Base-by-base conservation (phyloP, 2,113 vertebrate genomes). In the Melanostigma gelatinosum region DNA sequence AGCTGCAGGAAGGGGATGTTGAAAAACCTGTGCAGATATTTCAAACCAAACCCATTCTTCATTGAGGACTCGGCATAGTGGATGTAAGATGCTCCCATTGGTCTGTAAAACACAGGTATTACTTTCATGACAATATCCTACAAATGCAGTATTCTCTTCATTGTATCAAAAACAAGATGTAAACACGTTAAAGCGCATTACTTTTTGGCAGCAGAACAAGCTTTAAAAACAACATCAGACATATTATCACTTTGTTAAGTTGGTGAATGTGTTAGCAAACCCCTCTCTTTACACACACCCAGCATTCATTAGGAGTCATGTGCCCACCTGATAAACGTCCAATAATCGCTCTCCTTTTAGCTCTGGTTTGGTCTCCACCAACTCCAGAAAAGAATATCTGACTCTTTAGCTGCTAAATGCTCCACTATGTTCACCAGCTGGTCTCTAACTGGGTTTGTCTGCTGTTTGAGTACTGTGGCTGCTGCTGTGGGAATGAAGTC, bases 1-100 rank as follows among this genome's bases (percentile, higher is more conserved):
- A 99, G 95, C 90, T 99, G 98, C 75, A 99, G 92, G 89, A 99
- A 99, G 4, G 98, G 98, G 85, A 99, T 98, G 89, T 99, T 99
- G 95, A 99, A 98, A 93, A 99, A 99, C 75, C 97, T 95, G 89
- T 99, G 98, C 48, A 99, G 94, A 80, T 99, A 99, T 90, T 99
- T 99, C 66, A 99, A 91, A 64, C 98, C 98, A 58, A 99, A 99
- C 42, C 98, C 98, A 52, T 99, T 99, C 95, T 96, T 99, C 98
- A 99, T 99, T 72, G 98, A 99, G 77, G 98, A 97, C 90, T 99
- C 98, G 7, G 98, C 98, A 0, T 99, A 99, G 79, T 97, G 98
- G 88, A 99, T 97, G 80, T 98, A 99, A 1, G 98, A 99, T 5
- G 97, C 95, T 38, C 98, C 98, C 0, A 96, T 96, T 9, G 97